These are phyloP conservation scores for Leguminivora glycinivorella DNA, from an alignment of 1,140 invertebrate species.

Conservation along the genomic window DNA sequence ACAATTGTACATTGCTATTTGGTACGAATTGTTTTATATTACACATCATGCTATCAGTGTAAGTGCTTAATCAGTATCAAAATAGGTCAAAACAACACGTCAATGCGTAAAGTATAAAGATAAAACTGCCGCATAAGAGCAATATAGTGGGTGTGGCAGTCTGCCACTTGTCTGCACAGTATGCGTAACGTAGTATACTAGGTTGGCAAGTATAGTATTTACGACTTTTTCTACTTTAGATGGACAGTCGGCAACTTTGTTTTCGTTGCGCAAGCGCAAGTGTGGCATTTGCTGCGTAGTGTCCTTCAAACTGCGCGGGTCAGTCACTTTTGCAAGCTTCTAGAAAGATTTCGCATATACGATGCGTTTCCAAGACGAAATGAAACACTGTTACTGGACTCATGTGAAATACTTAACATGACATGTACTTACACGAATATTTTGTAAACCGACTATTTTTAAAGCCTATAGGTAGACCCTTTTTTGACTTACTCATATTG, in stretches of 20 bases:
- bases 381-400: no score
- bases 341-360: neutral
- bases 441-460: no score
- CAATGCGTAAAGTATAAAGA: neutral
- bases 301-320: slow-evolving; percentile 18
- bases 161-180: neutral
- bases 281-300: slow-evolving; percentile 6
- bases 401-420: no score
- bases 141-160: slow-evolving; percentile 4
- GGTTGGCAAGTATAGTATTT: neutral
- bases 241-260: neutral
- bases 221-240: neutral
- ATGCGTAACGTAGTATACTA: neutral
- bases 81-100: neutral
- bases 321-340: slow-evolving; percentile 22
- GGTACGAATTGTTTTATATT: neutral
- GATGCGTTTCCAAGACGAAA: neutral
- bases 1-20: no score
- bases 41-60: neutral
- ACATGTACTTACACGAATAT: no score
- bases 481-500: no score
- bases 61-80: neutral
- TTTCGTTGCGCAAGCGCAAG: neutral
- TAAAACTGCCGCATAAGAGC: neutral
- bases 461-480: no score